Percentiles rank a stretch among this genome's conserved stretches.
phyloP scores from a whole-genome alignment of 2,888 invertebrate genomes.

The Gastrophysa polygoni region DNA sequence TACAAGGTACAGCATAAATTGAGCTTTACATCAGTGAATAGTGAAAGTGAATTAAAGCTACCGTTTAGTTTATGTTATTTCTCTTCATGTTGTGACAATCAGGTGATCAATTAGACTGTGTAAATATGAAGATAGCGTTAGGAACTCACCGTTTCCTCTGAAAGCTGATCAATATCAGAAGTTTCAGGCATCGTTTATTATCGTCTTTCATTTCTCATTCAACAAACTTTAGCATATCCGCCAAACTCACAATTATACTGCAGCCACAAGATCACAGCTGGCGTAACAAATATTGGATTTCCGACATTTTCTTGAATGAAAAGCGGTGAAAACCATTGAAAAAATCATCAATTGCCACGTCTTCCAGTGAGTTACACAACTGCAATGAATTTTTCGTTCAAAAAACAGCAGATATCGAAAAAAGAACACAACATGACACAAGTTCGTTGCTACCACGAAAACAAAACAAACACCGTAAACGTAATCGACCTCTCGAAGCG shows the following conservation, averaged over 20 bases:
- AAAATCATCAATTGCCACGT: neutral
- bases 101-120: neutral
- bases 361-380: neutral
- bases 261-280: neutral
- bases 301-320: neutral
- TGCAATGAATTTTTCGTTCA: too few relatives aligned
- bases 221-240: neutral
- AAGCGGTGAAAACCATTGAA: neutral
- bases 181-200: conserved; percentile 11
- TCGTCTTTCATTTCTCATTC: conserved; percentile 8
- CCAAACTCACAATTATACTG: neutral
- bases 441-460: neutral
- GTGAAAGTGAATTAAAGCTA: too few relatives aligned
- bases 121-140: neutral
- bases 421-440: neutral
- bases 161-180: conserved; percentile 6
- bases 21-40: too few relatives aligned
- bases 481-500: neutral
- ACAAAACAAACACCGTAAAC: neutral
- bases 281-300: neutral
- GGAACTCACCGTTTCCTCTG: conserved; percentile 7
- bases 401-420: neutral
- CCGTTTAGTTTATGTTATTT: too few relatives aligned
- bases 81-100: too few relatives aligned
- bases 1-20: too few relatives aligned